Conservation (phyloP, 1,140 invertebrate genomes). For the Adelges cooleyi region DNA sequence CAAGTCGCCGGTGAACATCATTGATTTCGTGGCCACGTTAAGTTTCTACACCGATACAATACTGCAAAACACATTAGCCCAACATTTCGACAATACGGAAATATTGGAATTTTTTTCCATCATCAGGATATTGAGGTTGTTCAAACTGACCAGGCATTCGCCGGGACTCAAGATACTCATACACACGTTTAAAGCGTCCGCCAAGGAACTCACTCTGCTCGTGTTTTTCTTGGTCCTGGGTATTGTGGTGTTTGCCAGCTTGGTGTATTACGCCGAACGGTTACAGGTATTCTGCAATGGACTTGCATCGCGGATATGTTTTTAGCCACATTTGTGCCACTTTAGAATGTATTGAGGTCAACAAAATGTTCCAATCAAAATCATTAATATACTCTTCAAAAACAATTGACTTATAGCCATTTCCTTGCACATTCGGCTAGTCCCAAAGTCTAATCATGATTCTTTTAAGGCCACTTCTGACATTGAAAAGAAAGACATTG, state of each 20-base stretch:
- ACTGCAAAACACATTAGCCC: constrained; percentile 68
- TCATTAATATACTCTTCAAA: no score
- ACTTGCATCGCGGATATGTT: no score
- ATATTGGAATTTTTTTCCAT: constrained; percentile 99
- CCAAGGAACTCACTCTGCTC: constrained; percentile 89
- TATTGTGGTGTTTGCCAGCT: constrained; percentile 91
- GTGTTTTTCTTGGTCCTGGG: constrained; percentile 93
- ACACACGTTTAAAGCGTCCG: constrained; percentile 92
- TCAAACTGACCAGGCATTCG: constrained; percentile 93
- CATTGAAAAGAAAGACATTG: no score
- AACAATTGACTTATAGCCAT: no score
- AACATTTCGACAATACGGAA: constrained; percentile 87
- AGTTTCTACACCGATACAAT: constrained; percentile 95
- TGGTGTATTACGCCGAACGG: constrained; percentile 95
- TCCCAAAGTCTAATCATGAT: no score
- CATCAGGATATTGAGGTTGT: constrained; percentile 94
- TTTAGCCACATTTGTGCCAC: no score
- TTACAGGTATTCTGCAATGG: no score
- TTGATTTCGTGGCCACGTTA: constrained; percentile 96
- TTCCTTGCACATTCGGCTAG: no score
- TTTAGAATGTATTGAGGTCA: no score
- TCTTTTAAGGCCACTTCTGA: no score
- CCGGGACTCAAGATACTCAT: constrained; percentile 96
- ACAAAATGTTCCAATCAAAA: no score
- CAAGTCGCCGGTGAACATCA: constrained; percentile 88